Conservation (phyloP, 2,797 vertebrate species). For the Enteromius mattozi region DNA sequence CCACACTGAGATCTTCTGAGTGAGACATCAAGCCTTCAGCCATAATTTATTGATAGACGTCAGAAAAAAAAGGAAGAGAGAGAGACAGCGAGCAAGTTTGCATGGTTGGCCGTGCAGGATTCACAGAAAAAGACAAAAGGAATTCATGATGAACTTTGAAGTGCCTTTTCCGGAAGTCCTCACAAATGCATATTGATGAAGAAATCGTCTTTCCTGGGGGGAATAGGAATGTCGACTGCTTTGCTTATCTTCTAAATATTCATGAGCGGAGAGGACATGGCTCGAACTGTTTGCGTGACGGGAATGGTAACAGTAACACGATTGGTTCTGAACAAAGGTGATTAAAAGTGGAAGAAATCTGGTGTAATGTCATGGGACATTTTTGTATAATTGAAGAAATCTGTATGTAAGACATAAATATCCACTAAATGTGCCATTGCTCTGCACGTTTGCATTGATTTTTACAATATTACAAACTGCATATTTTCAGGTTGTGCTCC, state of each 20-base stretch:
- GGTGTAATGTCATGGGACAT: slow-evolving; percentile 62
- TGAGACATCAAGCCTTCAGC: slow-evolving; percentile 88
- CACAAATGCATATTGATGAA: slow-evolving; percentile 98
- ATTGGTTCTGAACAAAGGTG: slow-evolving; percentile 83
- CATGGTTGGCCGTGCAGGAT: slow-evolving; percentile 75
- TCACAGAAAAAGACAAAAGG: slow-evolving; percentile 91
- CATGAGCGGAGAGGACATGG: slow-evolving; percentile 84
- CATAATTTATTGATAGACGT: slow-evolving; percentile 93
- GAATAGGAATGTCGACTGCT: slow-evolving; percentile 88
- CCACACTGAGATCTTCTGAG: slow-evolving; percentile 79
- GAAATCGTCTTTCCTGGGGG: slow-evolving; percentile 92
- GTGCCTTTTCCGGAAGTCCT: slow-evolving; percentile 94
- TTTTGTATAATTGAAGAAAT: slow-evolving; percentile 6
- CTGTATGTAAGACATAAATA: not conserved
- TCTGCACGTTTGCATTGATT: not conserved
- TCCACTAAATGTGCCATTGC: not conserved
- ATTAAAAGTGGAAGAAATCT: slow-evolving; percentile 80
- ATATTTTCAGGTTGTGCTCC: not conserved
- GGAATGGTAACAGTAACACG: slow-evolving; percentile 87
- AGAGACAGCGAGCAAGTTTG: slow-evolving; percentile 36
- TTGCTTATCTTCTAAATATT: slow-evolving; percentile 94
- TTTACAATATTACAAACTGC: not conserved
- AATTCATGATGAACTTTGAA: slow-evolving; percentile 98
- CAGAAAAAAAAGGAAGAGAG: slow-evolving; percentile 69
- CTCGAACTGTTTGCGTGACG: slow-evolving; percentile 84